Conservation (phyloP, 2,888 invertebrate genomes). For the Rotaria magnacalcarata region DNA sequence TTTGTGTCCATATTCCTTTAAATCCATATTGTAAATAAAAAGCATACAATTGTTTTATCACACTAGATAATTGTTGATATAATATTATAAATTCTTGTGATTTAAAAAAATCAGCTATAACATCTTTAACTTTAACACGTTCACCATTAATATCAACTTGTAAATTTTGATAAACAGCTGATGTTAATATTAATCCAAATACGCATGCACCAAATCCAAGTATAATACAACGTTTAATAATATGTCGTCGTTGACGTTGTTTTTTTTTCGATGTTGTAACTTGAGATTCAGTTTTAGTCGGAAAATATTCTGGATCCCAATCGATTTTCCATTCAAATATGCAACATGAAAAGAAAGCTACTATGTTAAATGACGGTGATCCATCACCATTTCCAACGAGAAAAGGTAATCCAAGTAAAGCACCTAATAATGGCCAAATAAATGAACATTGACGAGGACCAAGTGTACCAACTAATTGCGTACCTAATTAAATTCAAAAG, state of each 20-base stretch:
- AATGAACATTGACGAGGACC: conserved; percentile 74
- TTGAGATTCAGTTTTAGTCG: background rate
- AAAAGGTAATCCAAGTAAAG: conserved; percentile 71
- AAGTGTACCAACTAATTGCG: conserved; percentile 83
- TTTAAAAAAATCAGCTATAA: conserved; percentile 79
- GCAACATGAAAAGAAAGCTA: conserved; percentile 62
- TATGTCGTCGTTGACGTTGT: conserved; percentile 67
- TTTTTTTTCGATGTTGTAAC: conserved; percentile 51
- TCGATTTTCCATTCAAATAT: conserved; percentile 57
- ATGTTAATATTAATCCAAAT: conserved; percentile 50
- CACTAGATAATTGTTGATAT: conserved; percentile 62
- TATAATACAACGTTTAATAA: conserved; percentile 32
- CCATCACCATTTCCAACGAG: conserved; percentile 49
- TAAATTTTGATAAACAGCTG: conserved; percentile 80
- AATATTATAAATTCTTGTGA: conserved; percentile 50
- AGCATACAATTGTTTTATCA: conserved; percentile 55
- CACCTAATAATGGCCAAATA: conserved; percentile 68
- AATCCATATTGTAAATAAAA: conserved; percentile 44
- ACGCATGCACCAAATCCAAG: conserved; percentile 33
- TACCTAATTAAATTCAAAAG: conserved; percentile 65
- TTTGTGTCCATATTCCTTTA: conserved; percentile 36
- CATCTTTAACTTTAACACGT: conserved; percentile 79
- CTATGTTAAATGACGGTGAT: conserved; percentile 26
- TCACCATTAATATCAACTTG: conserved; percentile 75
- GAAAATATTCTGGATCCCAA: conserved; percentile 61